Conservation (phyloP, 2,888 invertebrate species). For the Zaprionus bogoriensis region DNA sequence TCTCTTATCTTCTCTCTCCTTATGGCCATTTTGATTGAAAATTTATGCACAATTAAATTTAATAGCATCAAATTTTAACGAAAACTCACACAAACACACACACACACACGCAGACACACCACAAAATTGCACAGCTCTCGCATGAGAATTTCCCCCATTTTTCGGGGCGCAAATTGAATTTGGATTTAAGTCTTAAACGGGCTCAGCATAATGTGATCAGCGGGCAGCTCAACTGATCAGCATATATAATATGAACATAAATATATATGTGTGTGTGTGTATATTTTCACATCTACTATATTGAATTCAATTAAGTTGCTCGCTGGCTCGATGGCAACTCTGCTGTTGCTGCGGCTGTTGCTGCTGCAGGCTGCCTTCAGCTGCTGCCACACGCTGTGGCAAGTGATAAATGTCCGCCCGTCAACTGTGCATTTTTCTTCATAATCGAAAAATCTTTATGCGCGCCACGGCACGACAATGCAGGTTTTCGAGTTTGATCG, state of each 20-base stretch:
- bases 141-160: not conserved
- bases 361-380: constrained; percentile 1
- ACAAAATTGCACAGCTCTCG: constrained; percentile 10
- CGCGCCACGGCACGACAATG: constrained; percentile 16
- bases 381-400: constrained; percentile 28
- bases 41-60: constrained; percentile 63
- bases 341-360: not conserved
- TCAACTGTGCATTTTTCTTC: constrained; percentile 69
- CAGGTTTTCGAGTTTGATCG: not conserved
- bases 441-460: constrained; percentile 68
- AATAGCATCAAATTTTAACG: constrained; percentile 47
- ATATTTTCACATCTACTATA: not conserved
- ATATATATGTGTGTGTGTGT: not conserved
- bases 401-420: constrained; percentile 65
- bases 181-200: constrained; percentile 17
- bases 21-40: constrained; percentile 48
- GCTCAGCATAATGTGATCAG: constrained; percentile 37
- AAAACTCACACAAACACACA: constrained; percentile 10
- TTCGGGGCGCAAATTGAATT: constrained; percentile 29
- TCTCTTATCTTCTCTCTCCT: not conserved
- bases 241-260: not conserved
- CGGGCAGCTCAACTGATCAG: constrained; percentile 35
- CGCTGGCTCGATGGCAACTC: constrained; percentile 19
- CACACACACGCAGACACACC: constrained; percentile 8
- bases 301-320: constrained; percentile 27